Conservation (phyloP, 2,888 invertebrate species). For the Scaptomyza reducta region DNA sequence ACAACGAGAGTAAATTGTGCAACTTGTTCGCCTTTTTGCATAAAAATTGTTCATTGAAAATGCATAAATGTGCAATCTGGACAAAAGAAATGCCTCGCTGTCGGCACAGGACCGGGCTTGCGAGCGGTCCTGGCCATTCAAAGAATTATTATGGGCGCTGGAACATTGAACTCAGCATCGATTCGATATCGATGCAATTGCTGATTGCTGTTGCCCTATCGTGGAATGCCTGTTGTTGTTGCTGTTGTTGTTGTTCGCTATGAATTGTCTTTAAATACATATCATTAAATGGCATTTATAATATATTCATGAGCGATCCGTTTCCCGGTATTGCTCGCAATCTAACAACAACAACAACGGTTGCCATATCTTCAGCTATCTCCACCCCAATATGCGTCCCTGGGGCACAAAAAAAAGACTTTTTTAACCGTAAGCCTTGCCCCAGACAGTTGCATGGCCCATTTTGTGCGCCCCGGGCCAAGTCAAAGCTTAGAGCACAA, state of each 20-base stretch:
- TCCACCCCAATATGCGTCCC: constrained; percentile 9
- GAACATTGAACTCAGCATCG: constrained; percentile 73
- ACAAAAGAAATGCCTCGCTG: constrained; percentile 64
- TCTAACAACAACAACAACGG: constrained; percentile 44
- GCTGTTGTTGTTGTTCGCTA: constrained; percentile 38
- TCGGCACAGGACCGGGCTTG: constrained; percentile 2
- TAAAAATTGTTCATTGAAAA: constrained; percentile 80
- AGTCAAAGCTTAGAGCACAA: constrained; percentile 38
- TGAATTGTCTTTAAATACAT: constrained; percentile 78
- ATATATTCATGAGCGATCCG: constrained; percentile 75
- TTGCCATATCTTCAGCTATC: constrained; percentile 53
- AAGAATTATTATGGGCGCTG: constrained; percentile 74
- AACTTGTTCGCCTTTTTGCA: constrained; percentile 80
- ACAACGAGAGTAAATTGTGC: constrained; percentile 77
- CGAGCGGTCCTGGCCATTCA: constrained; percentile 42
- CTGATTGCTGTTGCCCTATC: constrained; percentile 62
- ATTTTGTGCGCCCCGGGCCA: constrained; percentile 63
- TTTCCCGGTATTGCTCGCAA: constrained; percentile 74
- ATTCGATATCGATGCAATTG: constrained; percentile 77
- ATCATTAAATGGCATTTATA: constrained; percentile 76
- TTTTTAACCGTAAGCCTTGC: constrained; percentile 70
- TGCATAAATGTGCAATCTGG: constrained; percentile 78
- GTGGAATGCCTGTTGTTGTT: constrained; percentile 18
- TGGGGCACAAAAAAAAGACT: constrained; percentile 34
- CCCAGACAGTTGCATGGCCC: constrained; percentile 74